These are phyloP conservation scores for Formica selysi DNA, from an alignment of 1,140 invertebrate species.

Conservation along the genomic window DNA sequence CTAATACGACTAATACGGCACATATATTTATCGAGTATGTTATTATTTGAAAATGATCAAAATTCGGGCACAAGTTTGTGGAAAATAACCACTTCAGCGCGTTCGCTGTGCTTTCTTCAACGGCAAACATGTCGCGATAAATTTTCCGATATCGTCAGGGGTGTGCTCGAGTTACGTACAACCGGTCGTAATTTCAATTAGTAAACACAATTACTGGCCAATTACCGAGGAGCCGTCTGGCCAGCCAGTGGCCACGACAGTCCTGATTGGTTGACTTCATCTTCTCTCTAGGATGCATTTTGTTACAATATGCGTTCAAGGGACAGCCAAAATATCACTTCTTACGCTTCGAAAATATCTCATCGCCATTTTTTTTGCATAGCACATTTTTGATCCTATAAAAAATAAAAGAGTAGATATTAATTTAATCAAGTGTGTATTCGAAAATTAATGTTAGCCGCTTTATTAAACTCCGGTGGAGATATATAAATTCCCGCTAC, in stretches of 20 bases:
- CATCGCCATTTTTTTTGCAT: neutral
- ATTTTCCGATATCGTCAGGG: slow-evolving; percentile 50
- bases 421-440: neutral
- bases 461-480: neutral
- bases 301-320: slow-evolving; percentile 18
- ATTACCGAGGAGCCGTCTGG: slow-evolving; percentile 72
- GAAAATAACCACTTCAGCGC: neutral
- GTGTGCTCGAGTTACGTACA: slow-evolving; percentile 56
- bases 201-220: slow-evolving; percentile 79
- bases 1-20: neutral
- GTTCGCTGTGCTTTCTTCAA: slow-evolving; percentile 33
- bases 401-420: neutral
- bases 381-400: neutral
- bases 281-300: slow-evolving; percentile 46
- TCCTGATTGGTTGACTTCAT: slow-evolving; percentile 50
- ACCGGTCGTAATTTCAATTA: slow-evolving; percentile 79
- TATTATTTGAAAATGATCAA: neutral
- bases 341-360: slow-evolving; percentile 10
- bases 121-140: slow-evolving; percentile 22
- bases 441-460: neutral
- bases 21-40: neutral
- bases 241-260: slow-evolving; percentile 50
- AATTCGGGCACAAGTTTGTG: neutral
- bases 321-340: slow-evolving; percentile 30
- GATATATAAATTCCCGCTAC: neutral